Base-by-base conservation (phyloP, 2,797 vertebrate genomes). In the Anolis apletophallus region DNA sequence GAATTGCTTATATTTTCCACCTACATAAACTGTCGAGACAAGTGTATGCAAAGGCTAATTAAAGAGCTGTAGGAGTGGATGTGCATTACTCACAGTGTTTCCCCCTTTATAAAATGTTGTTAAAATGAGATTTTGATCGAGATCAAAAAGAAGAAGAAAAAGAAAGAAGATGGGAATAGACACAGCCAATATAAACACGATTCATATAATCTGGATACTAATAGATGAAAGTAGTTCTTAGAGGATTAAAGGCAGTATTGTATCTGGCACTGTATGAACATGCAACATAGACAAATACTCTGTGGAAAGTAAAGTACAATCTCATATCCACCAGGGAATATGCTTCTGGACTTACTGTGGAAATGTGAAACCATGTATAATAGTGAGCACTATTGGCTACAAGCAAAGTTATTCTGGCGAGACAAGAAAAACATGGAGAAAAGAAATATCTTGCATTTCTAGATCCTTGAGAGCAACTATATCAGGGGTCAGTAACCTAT, bases 1-100 rank as follows among this genome's bases (percentile, higher is more conserved):
- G 32, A 55, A 71, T 54, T 59, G 64, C 52, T 71, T 79, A 79
- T n/a, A 46, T 46, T 71, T 79, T 59, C 54, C 75, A 79, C 64
- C 84, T 85, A 68, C 59, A 81, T 57, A 68, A 67, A 34, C 34
- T 74, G 79, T 81, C n/a, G 71, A 75, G 80, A 81, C 59, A 87
- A 69, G 52, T 81, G 69, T 57, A 81, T 69, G 50, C 1, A 34
- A 69, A 50, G 59, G 36, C 23, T 87, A 87, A 87, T 82, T 82
- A 81, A 82, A 68, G 61, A 76, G 61, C 34, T 87, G 80, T 23
- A 69, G 64, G 34, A 87, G 13, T 76, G 9, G n/a, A 54, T 57
- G 50, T 76, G 34, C 23, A 59, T 87, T 87, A 82, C 34, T 87
- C 85, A 77, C 9, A 76, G 26, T 87, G 55, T 73, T 46, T 71